These are phyloP conservation scores for Hydrolagus affinis DNA, from an alignment of 2,113 vertebrate species.

Conservation along the genomic window DNA sequence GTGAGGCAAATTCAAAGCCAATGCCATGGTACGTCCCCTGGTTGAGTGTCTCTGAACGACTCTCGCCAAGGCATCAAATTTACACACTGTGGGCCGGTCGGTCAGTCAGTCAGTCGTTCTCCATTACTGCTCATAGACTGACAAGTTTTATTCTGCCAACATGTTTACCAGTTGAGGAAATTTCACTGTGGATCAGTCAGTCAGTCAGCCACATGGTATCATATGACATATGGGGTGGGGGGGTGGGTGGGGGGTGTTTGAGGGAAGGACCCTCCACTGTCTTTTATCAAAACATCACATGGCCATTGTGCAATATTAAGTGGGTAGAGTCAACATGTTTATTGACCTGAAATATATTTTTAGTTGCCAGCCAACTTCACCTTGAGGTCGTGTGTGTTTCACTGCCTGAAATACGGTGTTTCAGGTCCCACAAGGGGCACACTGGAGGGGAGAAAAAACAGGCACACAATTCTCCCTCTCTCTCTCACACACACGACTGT, in stretches of 20 bases:
- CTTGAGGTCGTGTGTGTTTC: conserved; percentile 13
- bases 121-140: too few species aligned
- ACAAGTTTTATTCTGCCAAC: not conserved
- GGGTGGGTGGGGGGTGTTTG: too few species aligned
- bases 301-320: not conserved
- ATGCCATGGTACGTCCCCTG: too few species aligned
- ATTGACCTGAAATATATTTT: conserved; percentile 28
- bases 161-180: not conserved
- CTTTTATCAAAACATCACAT: not conserved
- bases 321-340: conserved; percentile 32
- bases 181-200: not conserved
- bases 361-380: not conserved
- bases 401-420: not conserved
- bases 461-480: not conserved
- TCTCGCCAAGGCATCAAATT: too few species aligned
- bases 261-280: too few species aligned
- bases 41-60: too few species aligned
- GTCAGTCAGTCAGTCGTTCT: too few species aligned
- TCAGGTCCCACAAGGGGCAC: not conserved
- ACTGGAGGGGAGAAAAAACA: not conserved
- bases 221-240: not conserved
- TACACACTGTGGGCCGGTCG: too few species aligned
- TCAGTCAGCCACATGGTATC: not conserved
- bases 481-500: not conserved
- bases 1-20: too few species aligned